phyloP scores from a whole-genome alignment of 1,140 invertebrate species.

The Gryllus bimaculatus region DNA sequence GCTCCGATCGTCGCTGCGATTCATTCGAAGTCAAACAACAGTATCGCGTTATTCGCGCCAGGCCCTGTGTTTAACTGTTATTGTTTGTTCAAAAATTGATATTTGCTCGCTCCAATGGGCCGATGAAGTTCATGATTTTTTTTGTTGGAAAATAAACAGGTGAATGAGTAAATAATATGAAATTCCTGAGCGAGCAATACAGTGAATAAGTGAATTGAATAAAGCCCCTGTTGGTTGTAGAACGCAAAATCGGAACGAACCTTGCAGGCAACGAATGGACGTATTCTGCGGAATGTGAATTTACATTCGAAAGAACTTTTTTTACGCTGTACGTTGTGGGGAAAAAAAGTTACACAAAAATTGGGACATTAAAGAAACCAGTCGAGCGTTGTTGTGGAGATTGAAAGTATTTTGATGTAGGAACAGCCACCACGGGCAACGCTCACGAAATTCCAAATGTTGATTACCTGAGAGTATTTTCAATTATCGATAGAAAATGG shows the following conservation, averaged over 20 bases:
- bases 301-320: not conserved
- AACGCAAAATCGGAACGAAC: not conserved
- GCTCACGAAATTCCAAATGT: too few species aligned
- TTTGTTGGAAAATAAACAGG: not conserved
- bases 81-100: constrained; percentile 2
- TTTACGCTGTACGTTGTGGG: not conserved
- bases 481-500: too few species aligned
- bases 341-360: too few species aligned
- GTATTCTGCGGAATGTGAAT: not conserved
- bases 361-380: too few species aligned
- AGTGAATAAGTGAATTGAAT: constrained; percentile 5
- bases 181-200: not conserved
- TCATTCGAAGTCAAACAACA: too few species aligned
- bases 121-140: constrained; percentile 1
- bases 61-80: not conserved
- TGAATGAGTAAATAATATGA: constrained; percentile 2
- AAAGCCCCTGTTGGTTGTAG: not conserved
- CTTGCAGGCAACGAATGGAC: not conserved
- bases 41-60: not conserved
- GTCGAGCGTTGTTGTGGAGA: too few species aligned
- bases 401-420: too few species aligned
- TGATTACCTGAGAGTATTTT: too few species aligned
- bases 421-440: too few species aligned
- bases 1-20: too few species aligned
- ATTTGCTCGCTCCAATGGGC: not conserved